phyloP scores from a whole-genome alignment of 2,797 vertebrate species.

The Lepus oiostolus region DNA sequence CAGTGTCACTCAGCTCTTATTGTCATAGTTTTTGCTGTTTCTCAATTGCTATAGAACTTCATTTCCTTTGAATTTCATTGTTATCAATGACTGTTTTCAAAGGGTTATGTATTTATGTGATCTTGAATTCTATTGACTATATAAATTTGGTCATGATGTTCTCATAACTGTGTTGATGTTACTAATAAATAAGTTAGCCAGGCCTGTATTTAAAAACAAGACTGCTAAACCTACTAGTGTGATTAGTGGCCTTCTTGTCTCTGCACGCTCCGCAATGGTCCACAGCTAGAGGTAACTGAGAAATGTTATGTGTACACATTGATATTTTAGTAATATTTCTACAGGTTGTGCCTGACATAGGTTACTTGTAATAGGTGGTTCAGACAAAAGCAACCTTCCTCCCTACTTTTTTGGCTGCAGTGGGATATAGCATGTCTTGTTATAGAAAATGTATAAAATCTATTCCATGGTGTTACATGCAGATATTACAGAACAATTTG shows the following conservation, averaged over 20 bases:
- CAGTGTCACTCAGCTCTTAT: neutral
- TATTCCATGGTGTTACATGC: neutral
- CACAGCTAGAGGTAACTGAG: slow-evolving; percentile 3
- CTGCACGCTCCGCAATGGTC: neutral
- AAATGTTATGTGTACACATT: slow-evolving; percentile 6
- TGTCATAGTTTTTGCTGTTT: neutral
- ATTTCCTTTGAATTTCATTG: slow-evolving; percentile 45
- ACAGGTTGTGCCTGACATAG: neutral
- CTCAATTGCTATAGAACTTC: neutral
- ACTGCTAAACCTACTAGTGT: neutral
- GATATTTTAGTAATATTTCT: slow-evolving; percentile 20
- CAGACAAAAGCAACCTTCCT: slow-evolving; percentile 29
- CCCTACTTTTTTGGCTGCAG: neutral
- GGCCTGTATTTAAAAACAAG: slow-evolving; percentile 48
- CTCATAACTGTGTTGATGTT: neutral
- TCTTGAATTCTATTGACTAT: neutral
- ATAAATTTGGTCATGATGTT: slow-evolving; percentile 46
- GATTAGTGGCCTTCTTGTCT: neutral
- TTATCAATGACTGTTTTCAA: slow-evolving; percentile 18
- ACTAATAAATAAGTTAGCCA: slow-evolving; percentile 32
- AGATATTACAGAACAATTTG: slow-evolving; percentile 39
- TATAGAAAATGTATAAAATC: slow-evolving; percentile 47
- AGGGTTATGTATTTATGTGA: neutral
- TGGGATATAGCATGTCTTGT: neutral
- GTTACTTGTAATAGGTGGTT: neutral